Conservation (phyloP, 2,113 vertebrate genomes). For the Odocoileus virginianus region DNA sequence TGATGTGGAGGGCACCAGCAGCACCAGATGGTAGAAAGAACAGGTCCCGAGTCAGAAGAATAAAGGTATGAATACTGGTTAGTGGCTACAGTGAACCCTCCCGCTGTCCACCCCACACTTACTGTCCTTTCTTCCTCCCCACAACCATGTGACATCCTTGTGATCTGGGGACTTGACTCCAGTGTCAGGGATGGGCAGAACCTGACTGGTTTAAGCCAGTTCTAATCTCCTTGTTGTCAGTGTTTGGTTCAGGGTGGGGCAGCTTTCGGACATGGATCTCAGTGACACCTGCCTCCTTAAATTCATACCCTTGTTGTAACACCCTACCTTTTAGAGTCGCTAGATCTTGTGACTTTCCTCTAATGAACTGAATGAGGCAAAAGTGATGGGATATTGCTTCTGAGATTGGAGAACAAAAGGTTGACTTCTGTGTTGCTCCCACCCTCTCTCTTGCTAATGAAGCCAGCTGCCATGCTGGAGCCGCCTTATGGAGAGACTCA, state of each 20-base stretch:
- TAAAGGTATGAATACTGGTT: not conserved
- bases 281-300: not conserved
- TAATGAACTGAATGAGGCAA: not conserved
- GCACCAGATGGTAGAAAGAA: not conserved
- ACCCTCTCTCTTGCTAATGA: not conserved
- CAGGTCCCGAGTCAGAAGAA: not conserved
- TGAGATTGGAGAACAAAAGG: not conserved
- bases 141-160: not conserved
- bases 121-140: not conserved
- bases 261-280: not conserved
- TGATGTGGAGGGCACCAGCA: not conserved
- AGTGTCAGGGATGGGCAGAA: not conserved
- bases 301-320: not conserved
- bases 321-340: not conserved
- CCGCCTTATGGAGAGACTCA: not conserved
- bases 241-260: not conserved
- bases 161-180: not conserved
- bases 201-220: not conserved
- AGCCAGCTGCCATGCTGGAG: not conserved
- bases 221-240: not conserved
- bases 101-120: not conserved
- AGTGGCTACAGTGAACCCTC: not conserved
- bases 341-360: not conserved
- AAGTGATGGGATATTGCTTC: not conserved
- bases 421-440: not conserved